phyloP scores from a whole-genome alignment of 2,113 vertebrate species.

The Natator depressus region DNA sequence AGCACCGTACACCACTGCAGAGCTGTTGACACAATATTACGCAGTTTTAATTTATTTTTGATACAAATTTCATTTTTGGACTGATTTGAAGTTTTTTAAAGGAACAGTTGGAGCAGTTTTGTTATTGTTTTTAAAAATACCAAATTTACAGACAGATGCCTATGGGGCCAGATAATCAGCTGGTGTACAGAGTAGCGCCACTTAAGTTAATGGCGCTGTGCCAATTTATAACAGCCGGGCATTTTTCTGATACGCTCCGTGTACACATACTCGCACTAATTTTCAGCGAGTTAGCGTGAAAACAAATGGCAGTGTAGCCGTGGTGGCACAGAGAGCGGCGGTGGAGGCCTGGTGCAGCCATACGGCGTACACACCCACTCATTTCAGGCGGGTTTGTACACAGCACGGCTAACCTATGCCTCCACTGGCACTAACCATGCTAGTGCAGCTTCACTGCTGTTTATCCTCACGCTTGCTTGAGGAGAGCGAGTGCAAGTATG shows the following conservation, averaged over 20 bases:
- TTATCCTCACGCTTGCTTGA: neutral
- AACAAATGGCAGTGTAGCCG: neutral
- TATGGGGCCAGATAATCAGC: neutral
- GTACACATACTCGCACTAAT: neutral
- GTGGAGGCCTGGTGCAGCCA: neutral
- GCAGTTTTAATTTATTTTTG: neutral
- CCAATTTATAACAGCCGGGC: neutral
- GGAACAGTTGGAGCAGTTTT: neutral
- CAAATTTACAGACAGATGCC: neutral
- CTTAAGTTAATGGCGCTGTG: constrained; percentile 7
- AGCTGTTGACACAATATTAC: neutral
- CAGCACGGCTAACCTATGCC: neutral
- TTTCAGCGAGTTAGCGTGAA: neutral
- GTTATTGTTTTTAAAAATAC: neutral
- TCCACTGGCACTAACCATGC: neutral
- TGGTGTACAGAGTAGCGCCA: neutral
- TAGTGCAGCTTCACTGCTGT: neutral
- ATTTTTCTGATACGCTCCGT: neutral
- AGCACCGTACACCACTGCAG: neutral
- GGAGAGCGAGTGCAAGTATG: neutral
- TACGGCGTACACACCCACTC: neutral
- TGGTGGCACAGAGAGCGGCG: neutral
- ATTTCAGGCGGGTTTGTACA: neutral
- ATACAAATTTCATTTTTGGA: neutral
- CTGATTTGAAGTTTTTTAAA: neutral